A percentile compares a stretch with the other conserved stretches of the same genome.
These are phyloP conservation scores for Saguinus oedipus DNA, from an alignment of 2,797 vertebrate species.

Conservation along the genomic window DNA sequence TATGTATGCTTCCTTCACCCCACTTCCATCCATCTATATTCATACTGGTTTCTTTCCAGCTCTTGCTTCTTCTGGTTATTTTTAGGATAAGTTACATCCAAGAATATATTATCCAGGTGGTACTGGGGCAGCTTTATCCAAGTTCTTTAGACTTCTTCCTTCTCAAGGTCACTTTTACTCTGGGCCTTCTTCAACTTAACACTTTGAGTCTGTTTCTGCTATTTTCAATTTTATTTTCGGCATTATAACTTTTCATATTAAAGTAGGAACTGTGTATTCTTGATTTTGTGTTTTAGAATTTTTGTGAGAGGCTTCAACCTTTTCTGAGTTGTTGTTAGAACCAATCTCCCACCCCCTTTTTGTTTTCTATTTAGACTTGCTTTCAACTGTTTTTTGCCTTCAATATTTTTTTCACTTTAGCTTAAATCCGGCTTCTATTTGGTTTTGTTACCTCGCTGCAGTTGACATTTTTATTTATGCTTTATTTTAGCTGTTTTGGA, in stretches of 20 bases:
- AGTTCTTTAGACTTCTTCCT: neutral
- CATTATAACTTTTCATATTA: neutral
- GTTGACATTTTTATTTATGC: neutral
- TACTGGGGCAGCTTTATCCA: neutral
- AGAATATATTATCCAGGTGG: neutral
- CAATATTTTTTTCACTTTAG: neutral
- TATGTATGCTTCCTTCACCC: neutral
- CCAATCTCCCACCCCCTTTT: neutral
- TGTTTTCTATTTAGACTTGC: neutral
- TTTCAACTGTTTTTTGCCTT: neutral
- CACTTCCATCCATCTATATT: neutral
- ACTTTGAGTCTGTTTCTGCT: neutral
- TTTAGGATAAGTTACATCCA: neutral
- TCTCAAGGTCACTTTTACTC: neutral
- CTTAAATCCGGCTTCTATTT: neutral
- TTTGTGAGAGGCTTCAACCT: neutral
- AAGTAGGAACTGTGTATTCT: neutral
- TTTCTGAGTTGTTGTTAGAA: neutral
- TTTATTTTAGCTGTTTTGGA: neutral
- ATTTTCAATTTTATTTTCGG: conserved; percentile 2
- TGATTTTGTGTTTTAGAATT: neutral
- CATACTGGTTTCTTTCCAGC: neutral
- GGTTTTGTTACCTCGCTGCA: neutral
- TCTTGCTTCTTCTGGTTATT: neutral
- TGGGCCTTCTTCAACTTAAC: neutral